Percentiles rank a stretch among this genome's conserved stretches.
Conservation (phyloP, 1,140 invertebrate species). For the Eufriesea mexicana region DNA sequence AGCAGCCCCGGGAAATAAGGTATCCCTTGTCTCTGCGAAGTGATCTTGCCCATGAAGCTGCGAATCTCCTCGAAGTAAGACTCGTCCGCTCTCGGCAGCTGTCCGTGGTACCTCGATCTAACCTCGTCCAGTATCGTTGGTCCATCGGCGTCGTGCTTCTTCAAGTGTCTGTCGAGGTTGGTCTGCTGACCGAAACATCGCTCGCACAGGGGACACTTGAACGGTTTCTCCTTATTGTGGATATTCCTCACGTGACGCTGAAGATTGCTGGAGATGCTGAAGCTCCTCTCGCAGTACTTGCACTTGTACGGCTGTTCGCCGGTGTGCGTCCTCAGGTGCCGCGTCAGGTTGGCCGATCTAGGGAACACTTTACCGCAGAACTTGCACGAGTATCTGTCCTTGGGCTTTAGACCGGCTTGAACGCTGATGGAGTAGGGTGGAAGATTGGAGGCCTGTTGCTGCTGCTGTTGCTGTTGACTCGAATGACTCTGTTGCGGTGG, state of each 20-base stretch:
- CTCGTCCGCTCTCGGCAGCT: conserved; percentile 84
- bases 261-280: conserved; percentile 99
- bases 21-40: conserved; percentile 80
- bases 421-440: conserved; percentile 78
- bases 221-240: conserved; percentile 98
- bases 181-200: conserved; percentile 99
- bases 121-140: conserved; percentile 87
- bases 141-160: conserved; percentile 98
- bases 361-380: conserved; percentile 99
- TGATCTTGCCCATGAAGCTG: conserved; percentile 96
- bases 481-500: conserved; percentile 64
- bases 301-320: conserved; percentile 99
- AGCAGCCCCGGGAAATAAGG: conserved; percentile 78
- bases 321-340: conserved; percentile 98
- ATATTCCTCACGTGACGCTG: conserved; percentile 99
- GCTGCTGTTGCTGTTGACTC: conserved; percentile 51
- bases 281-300: conserved; percentile 98
- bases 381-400: conserved; percentile 98
- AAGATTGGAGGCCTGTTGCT: conserved; percentile 78
- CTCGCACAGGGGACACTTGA: conserved; percentile 92
- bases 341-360: conserved; percentile 97
- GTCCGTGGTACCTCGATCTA: conserved; percentile 77
- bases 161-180: conserved; percentile 97
- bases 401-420: conserved; percentile 85
- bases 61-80: conserved; percentile 97